Conservation (phyloP, 2,888 invertebrate genomes). For the Drosophila austrosaltans region DNA sequence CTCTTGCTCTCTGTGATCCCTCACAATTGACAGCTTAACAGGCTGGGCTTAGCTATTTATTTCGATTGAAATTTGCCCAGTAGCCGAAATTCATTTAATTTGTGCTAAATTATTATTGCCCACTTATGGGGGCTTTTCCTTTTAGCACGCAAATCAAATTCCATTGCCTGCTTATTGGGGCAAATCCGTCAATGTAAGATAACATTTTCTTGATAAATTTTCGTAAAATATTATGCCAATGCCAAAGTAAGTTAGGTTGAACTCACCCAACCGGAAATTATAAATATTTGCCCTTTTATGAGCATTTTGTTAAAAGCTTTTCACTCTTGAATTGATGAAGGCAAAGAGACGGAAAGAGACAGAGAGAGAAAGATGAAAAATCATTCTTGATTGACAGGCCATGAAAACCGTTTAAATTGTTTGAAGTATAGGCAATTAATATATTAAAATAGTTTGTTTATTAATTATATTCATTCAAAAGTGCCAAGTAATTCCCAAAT, state of each 20-base stretch:
- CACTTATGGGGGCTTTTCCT: background rate
- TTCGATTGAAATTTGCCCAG: background rate
- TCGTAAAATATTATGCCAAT: background rate
- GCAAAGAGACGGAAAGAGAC: background rate
- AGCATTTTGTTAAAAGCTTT: constrained; percentile 20
- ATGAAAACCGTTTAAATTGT: background rate
- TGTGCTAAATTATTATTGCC: constrained; percentile 1
- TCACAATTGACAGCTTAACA: constrained; percentile 4
- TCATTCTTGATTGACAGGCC: background rate
- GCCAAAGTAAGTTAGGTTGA: background rate
- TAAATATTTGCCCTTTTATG: constrained; percentile 48
- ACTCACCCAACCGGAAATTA: background rate
- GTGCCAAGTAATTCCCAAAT: background rate
- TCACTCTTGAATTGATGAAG: background rate
- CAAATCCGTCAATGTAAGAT: background rate
- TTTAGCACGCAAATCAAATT: background rate
- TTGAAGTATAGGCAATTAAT: background rate
- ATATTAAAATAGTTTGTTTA: too few relatives aligned
- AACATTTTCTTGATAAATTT: background rate
- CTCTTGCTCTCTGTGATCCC: background rate
- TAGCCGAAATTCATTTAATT: constrained; percentile 1
- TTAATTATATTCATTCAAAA: background rate
- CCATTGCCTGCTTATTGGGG: constrained; percentile 3
- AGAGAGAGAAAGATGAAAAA: background rate
- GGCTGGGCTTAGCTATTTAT: background rate